Evolutionary conservation across 2,888 invertebrate genomes (phyloP), one percentile per base, ranked within the genome.

Genomic region (Cremastinae sp.): DNA sequence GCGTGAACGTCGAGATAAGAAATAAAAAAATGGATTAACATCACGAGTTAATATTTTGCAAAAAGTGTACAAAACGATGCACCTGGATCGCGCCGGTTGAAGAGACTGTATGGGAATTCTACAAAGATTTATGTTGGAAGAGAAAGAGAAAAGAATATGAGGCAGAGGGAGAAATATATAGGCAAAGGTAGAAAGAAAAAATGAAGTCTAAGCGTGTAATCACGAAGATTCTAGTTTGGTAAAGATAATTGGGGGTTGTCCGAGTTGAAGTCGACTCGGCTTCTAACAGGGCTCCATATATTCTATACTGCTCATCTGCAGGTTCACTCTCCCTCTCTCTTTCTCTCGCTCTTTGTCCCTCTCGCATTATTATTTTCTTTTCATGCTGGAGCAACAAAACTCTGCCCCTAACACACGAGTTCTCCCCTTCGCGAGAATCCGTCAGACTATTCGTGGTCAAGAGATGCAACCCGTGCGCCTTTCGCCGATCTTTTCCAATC

Each of bases 231-330:
- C 87, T 88, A 88, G 89, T 88, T 88, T 85, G 83, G 85, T 85
- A 82, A 85, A 84, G 85, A 87, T 89, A 89, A 88, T 89, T 87
- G 83, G 78, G 61, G 87, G 88, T 86, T 89, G 88, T 87, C 85
- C 80, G 79, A 74, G 45, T 73, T 59, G 70, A 64, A 72, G 64
- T 58, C 62, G 71, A 72, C 65, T 59, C 59, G 72, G 61, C 49
- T 78, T 70, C 65, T 69, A 78, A 74, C 71, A 61, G 70, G 53
- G 53, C 49, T 53, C 62, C 47, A 49, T 55, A 62, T 66, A 75
- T 64, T 61, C 65, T 59, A 64, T 43, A 66, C 14, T 20, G 8
- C 41, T 49, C 68, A 39, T 59, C 39, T 41, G 28, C 43, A 41
- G 39, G 41, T 18, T 28, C 43, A 65, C 62, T 65, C 35, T 53